Conservation (phyloP, 2,113 vertebrate species). For the Murina feae region DNA sequence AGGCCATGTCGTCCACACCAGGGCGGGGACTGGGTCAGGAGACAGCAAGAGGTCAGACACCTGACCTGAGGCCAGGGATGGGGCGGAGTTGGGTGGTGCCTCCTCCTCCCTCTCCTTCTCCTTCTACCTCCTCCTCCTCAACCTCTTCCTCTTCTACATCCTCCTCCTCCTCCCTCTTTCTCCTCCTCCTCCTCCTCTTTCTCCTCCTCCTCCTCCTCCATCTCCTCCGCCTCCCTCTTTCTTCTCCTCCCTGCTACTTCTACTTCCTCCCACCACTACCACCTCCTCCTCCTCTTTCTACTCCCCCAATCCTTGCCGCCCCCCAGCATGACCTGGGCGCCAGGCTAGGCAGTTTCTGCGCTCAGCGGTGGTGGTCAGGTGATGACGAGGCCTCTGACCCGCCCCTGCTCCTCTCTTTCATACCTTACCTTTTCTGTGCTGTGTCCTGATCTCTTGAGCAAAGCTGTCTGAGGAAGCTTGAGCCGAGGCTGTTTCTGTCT, state of each 20-base stretch:
- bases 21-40: no score
- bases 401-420: rapidly evolving
- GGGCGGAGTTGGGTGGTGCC: no score
- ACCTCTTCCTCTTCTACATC: no score
- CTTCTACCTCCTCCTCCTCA: no score
- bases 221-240: background rate
- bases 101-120: background rate
- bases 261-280: no score
- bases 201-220: background rate
- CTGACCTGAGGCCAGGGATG: no score
- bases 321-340: rapidly evolving
- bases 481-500: background rate
- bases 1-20: no score
- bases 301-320: background rate
- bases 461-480: background rate
- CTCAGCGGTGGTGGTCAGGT: rapidly evolving
- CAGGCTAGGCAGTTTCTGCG: background rate
- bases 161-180: background rate
- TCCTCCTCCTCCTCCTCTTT: background rate
- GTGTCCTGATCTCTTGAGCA: background rate
- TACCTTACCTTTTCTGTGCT: rapidly evolving
- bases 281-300: background rate
- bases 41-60: no score
- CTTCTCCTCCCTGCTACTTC: background rate
- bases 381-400: background rate